phyloP scores from a whole-genome alignment of 2,888 invertebrate genomes.

The Archips xylosteana region DNA sequence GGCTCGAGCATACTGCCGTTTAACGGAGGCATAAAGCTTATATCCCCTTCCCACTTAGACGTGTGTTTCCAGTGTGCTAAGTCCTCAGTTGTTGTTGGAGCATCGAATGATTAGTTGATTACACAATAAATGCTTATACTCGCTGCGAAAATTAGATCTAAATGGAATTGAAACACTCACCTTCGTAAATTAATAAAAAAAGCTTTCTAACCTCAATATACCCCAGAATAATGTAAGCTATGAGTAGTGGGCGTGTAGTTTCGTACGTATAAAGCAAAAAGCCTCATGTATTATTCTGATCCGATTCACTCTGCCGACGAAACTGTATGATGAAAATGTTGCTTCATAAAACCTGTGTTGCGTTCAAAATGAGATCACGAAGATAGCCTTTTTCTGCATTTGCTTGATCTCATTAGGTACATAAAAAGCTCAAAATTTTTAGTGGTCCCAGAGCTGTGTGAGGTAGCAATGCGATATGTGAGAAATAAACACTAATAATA shows the following conservation, averaged over 20 bases:
- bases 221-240: slow-evolving; percentile 1
- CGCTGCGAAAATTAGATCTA: not conserved
- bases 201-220: not conserved
- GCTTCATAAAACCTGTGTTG: not conserved
- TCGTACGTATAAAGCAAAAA: slow-evolving; percentile 6
- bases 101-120: no score
- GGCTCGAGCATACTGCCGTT: no score
- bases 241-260: not conserved
- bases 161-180: not conserved
- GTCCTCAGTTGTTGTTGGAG: no score
- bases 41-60: no score
- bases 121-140: no score
- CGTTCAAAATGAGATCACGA: not conserved
- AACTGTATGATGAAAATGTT: slow-evolving; percentile 19
- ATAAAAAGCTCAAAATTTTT: no score
- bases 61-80: no score
- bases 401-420: not conserved
- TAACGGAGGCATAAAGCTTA: no score
- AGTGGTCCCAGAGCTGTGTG: no score
- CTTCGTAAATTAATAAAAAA: not conserved
- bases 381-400: not conserved
- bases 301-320: slow-evolving; percentile 11
- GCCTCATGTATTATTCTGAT: slow-evolving; percentile 24
- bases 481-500: no score
- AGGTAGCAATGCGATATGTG: no score